Evolutionary conservation across 2,888 invertebrate species (phyloP).

Genomic region (Smittia aterrima): DNA sequence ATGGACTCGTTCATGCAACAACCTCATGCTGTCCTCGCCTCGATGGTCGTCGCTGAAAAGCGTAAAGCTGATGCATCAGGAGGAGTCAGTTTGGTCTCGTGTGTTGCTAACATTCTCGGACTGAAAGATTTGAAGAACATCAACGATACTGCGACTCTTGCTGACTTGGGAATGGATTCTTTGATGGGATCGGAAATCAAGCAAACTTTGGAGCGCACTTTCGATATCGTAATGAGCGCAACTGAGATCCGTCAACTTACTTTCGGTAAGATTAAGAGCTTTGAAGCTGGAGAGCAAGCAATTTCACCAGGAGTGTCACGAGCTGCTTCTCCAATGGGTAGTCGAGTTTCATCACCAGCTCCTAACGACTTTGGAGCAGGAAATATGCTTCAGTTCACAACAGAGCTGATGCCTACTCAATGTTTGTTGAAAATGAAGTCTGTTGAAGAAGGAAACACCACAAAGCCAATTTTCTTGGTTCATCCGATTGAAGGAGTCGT

Average conservation of each 20-base stretch:
- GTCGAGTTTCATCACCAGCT: conserved; percentile 45
- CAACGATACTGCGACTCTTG: conserved; percentile 72
- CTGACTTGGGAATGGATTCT: conserved; percentile 97
- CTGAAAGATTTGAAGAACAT: conserved; percentile 83
- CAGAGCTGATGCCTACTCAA: conserved; percentile 73
- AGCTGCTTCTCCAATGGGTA: conserved; percentile 44
- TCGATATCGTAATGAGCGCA: conserved; percentile 84
- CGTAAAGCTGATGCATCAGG: conserved; percentile 60
- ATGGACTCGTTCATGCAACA: conserved; percentile 89
- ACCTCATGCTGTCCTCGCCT: conserved; percentile 76
- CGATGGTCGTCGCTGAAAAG: conserved; percentile 87
- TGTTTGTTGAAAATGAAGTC: conserved; percentile 67
- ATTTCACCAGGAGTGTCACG: conserved; percentile 44
- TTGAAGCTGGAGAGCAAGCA: conserved; percentile 51
- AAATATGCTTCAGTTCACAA: conserved; percentile 57
- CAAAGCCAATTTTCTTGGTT: conserved; percentile 63
- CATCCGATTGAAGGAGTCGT: conserved; percentile 91
- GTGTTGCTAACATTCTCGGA: conserved; percentile 85
- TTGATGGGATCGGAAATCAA: conserved; percentile 99
- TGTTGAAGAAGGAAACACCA: conserved; percentile 53
- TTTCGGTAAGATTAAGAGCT: conserved; percentile 68
- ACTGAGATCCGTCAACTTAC: conserved; percentile 87
- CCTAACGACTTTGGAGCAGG: conserved; percentile 49
- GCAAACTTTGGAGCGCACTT: conserved; percentile 89
- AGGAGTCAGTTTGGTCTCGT: conserved; percentile 68